These are phyloP conservation scores for Cataglyphis livida DNA, from an alignment of 2,888 invertebrate genomes.

Conservation along the genomic window DNA sequence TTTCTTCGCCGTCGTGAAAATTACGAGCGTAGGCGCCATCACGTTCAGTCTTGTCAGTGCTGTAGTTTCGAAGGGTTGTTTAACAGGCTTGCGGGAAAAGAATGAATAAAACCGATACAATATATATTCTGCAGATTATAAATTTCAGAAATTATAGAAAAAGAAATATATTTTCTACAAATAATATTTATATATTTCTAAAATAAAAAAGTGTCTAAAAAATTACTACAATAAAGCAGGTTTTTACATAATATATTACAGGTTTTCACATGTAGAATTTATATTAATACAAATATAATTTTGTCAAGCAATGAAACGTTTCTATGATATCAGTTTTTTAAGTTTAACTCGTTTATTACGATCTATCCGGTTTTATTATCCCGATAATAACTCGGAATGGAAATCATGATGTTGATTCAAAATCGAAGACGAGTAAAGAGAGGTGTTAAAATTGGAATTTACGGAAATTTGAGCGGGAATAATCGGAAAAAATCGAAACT, in stretches of 20 bases:
- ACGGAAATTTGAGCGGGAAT: slow-evolving; percentile 35
- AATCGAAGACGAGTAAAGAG: not conserved
- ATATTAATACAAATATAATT: not conserved
- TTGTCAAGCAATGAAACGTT: slow-evolving; percentile 1
- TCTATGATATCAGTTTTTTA: not conserved
- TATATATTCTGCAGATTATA: slow-evolving; percentile 1
- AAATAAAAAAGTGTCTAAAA: not conserved
- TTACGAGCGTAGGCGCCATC: slow-evolving; percentile 42
- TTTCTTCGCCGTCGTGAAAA: slow-evolving; percentile 50
- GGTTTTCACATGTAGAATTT: not conserved
- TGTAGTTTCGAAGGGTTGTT: slow-evolving; percentile 17
- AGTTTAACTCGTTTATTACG: not conserved
- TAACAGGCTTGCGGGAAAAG: slow-evolving; percentile 11
- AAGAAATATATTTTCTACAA: not conserved
- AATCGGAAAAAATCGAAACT: no score
- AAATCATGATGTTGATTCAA: slow-evolving; percentile 17
- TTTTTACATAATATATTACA: not conserved
- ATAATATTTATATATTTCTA: not conserved
- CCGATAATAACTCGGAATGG: slow-evolving; percentile 10
- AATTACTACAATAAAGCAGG: not conserved
- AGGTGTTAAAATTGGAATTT: slow-evolving; percentile 28
- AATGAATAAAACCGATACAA: slow-evolving; percentile 1
- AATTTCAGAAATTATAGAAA: not conserved
- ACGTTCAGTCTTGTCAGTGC: slow-evolving; percentile 35
- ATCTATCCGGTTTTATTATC: slow-evolving; percentile 4